phyloP scores from a whole-genome alignment of 2,113 vertebrate species.

The Psophia crepitans region DNA sequence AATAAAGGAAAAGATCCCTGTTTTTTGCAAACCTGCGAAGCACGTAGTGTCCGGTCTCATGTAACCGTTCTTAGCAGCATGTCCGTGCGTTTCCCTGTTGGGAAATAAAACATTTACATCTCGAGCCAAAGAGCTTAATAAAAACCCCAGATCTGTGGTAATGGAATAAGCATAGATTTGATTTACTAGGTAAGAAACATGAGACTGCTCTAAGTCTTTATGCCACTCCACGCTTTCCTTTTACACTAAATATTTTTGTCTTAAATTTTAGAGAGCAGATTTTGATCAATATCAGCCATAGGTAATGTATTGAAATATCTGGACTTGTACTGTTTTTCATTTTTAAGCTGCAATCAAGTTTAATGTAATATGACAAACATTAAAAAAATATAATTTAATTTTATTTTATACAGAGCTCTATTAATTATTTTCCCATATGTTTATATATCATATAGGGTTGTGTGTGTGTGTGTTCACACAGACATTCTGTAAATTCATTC shows the following conservation, averaged over 20 bases:
- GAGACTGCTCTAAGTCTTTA: neutral
- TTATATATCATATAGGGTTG: neutral
- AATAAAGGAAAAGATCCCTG: neutral
- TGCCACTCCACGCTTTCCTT: neutral
- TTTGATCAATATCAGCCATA: neutral
- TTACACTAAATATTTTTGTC: neutral
- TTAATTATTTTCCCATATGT: neutral
- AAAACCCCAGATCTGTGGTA: neutral
- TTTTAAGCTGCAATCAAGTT: neutral
- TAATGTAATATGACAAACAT: neutral
- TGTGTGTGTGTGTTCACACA: neutral
- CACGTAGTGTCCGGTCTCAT: neutral
- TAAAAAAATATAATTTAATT: no score
- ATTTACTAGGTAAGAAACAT: neutral
- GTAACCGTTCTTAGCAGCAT: neutral
- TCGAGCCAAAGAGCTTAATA: neutral
- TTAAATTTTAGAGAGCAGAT: constrained; percentile 2
- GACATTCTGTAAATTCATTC: neutral
- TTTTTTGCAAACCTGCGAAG: neutral
- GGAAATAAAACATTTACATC: constrained; percentile 19
- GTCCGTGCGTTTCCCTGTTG: neutral
- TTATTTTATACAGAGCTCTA: neutral
- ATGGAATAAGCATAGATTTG: neutral
- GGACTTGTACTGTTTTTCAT: neutral
- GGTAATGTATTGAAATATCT: neutral